Percentiles rank a stretch among this genome's conserved stretches.
These are phyloP conservation scores for Bolborhynchus lineola DNA, from an alignment of 2,113 vertebrate species.

Conservation along the genomic window DNA sequence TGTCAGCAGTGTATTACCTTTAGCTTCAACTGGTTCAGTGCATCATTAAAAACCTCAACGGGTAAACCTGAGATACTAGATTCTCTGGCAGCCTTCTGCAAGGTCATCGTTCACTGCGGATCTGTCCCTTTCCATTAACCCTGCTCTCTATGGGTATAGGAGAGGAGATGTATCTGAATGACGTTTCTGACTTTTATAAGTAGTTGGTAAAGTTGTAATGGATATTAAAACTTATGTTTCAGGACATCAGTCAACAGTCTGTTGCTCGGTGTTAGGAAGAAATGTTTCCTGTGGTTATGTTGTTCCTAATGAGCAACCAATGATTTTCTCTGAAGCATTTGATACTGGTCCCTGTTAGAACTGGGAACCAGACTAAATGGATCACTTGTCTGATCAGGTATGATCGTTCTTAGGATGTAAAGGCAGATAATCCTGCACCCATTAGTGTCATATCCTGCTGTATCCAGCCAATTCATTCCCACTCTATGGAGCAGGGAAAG, in stretches of 20 bases:
- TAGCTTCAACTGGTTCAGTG: neutral
- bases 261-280: neutral
- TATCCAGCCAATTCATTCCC: neutral
- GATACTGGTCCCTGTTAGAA: neutral
- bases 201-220: neutral
- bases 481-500: neutral
- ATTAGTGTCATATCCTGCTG: neutral
- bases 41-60: neutral
- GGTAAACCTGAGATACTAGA: neutral
- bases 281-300: neutral
- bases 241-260: neutral
- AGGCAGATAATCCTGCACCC: neutral
- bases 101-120: neutral
- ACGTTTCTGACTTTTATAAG: neutral
- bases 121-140: neutral
- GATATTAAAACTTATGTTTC: neutral
- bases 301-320: neutral
- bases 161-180: neutral
- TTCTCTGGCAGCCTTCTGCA: neutral
- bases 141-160: neutral
- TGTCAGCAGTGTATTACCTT: neutral
- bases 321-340: neutral
- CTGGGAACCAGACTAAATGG: neutral
- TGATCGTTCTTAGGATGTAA: neutral
- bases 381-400: neutral